A percentile compares a stretch with the other conserved stretches of the same genome.
Evolutionary conservation across 2,113 vertebrate genomes (phyloP).

Genomic region (Nibea coibor): DNA sequence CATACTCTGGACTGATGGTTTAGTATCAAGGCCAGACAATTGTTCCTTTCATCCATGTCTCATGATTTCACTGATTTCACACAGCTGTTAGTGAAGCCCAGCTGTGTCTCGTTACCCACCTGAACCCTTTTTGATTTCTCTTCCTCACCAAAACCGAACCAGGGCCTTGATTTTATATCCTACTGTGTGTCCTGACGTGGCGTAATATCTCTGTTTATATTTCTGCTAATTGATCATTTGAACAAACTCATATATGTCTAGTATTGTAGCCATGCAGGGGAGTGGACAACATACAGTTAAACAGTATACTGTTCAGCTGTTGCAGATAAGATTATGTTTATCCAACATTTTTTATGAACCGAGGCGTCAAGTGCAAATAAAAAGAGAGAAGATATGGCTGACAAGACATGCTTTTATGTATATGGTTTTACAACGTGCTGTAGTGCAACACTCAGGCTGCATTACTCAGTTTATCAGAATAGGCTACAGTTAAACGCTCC

Average conservation of each 20-base stretch:
- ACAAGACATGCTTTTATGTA: background rate
- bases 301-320: background rate
- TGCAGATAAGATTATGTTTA: conserved; percentile 17
- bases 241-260: background rate
- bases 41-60: background rate
- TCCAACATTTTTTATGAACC: background rate
- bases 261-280: background rate
- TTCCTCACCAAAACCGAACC: background rate
- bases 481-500: conserved; percentile 5
- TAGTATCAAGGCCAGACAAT: background rate
- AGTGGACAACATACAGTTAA: background rate
- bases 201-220: background rate
- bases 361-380: background rate
- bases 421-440: conserved; percentile 1
- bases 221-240: background rate
- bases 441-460: background rate
- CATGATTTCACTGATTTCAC: conserved; percentile 18
- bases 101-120: conserved; percentile 13
- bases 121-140: background rate
- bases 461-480: background rate
- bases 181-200: background rate
- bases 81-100: background rate
- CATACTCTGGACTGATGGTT: background rate
- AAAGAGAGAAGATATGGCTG: background rate
- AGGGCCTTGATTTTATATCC: background rate